Base-by-base conservation (phyloP, 2,113 vertebrate species). In the Silurus meridionalis region DNA sequence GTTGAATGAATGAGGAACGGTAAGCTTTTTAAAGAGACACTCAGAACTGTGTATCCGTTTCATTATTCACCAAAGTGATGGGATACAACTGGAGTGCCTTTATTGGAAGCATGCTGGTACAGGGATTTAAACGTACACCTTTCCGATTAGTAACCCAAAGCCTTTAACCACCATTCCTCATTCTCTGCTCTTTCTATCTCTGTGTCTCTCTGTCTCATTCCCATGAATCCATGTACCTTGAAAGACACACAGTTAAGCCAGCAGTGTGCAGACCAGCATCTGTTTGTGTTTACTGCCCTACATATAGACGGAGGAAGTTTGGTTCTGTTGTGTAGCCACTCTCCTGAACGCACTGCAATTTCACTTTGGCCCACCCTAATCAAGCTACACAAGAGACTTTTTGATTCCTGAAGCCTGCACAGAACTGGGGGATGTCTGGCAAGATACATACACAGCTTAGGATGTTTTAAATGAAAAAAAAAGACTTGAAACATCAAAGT, bases 211-310 rank as follows among this genome's bases (percentile, higher is more conserved):
- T 66, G 58, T 61, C 88, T 80, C 58, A 69, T 55, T 71, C 55
- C 23, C 10, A 46, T 8, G 0, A 6, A 48, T 48, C 8, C 11
- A 0, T 48, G 48, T 61, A 48, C 57, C 15, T 4, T 48, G 19
- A 84, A 92, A 90, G 87, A 93, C 91, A 94, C 92, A 90, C 88
- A 83, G 87, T 80, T 55, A 48, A 11, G 57, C 83, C 74, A 85
- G 79, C 89, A 88, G 79, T 80, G 83, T 82, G 85, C 83, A 71
- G 61, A 58, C 72, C 86, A 86, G 90, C 93, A 93, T 93, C 90
- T 93, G 93, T 94, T 93, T 94, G 88, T 94, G 90, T 95, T 95
- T 94, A 94, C 93, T 90, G 92, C 92, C 90, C 64, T 87, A 61
- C 86, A 78, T 15, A 75, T 67, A 83, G 55, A 87, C n/a, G 60